Evolutionary conservation across 2,113 vertebrate species (phyloP), one percentile per base, ranked within the genome.

Genomic region (Oceanites oceanicus): DNA sequence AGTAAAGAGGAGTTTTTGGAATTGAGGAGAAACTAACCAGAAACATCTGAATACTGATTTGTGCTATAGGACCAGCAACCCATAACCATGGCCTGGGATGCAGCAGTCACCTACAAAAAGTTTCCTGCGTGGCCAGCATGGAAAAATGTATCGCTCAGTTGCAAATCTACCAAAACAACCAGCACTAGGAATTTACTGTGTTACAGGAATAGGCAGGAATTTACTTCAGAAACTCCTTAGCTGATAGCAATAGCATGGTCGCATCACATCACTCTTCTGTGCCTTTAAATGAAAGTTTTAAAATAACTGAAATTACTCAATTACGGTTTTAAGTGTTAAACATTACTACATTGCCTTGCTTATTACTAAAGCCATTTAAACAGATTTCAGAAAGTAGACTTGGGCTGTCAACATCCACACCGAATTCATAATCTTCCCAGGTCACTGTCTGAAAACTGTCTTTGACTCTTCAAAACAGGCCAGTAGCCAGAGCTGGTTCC

Each of bases 71-170:
- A 65, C 34, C n/a, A 75, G 32, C 22, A 82, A 27, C n/a, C 25
- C 29, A 34, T 10, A 58, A 7, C 25, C 36, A 12, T 0, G 22
- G 56, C 21, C 53, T 72, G 38, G 29, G 40, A 79, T n/a, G 52
- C 29, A 88, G 32, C 32, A 52, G 27, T 8, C 38, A 61, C 12
- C 47, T 45, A 55, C 36, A 52, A 14, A 36, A 61, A 6, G 16
- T 38, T 40, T 53, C n/a, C 67, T 53, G n/a, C 2, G 0, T 16
- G n/a, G 12, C 13, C 65, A 79, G 22, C 6, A 4, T 7, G 30
- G 44, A 65, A 84, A 80, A 77, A 25, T 15, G 3, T 16, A n/a
- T 42, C 3, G 0, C 26, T 72, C 11, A 10, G 29, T 2, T 50
- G 15, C 75, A 63, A 56, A 88, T 59, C 75, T 15, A 36, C 11